These are phyloP conservation scores for Protonemura montana DNA, from an alignment of 2,888 invertebrate genomes.

Conservation along the genomic window DNA sequence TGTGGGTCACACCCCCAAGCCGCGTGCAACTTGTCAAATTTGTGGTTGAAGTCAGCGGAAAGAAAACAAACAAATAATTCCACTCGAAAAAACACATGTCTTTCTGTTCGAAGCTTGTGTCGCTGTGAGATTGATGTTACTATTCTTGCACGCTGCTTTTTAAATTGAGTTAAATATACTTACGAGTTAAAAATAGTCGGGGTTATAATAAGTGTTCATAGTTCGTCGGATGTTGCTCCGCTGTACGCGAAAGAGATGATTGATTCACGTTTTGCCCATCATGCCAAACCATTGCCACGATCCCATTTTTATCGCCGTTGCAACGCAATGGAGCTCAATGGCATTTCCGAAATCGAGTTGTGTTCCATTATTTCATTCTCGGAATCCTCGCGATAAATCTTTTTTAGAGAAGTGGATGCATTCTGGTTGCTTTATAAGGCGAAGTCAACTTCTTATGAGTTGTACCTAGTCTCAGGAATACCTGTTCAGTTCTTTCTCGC, in stretches of 20 bases:
- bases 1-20: neutral
- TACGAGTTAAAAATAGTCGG: neutral
- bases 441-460: neutral
- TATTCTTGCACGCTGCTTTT: neutral
- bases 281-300: no score
- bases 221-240: neutral
- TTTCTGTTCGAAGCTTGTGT: neutral
- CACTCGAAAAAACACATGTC: neutral
- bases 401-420: neutral
- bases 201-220: neutral
- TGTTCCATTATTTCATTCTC: neutral
- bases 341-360: neutral
- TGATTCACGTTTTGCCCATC: neutral
- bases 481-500: neutral
- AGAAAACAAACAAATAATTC: neutral
- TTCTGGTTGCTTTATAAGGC: neutral
- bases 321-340: neutral
- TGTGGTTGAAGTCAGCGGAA: neutral
- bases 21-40: neutral
- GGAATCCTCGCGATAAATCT: neutral
- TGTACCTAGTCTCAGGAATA: neutral
- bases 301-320: neutral
- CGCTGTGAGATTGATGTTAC: neutral
- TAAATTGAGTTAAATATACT: conserved; percentile 1
- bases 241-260: neutral